Evolutionary conservation across 2,113 vertebrate genomes (phyloP).

Genomic region (Urocynchramus pylzowi): DNA sequence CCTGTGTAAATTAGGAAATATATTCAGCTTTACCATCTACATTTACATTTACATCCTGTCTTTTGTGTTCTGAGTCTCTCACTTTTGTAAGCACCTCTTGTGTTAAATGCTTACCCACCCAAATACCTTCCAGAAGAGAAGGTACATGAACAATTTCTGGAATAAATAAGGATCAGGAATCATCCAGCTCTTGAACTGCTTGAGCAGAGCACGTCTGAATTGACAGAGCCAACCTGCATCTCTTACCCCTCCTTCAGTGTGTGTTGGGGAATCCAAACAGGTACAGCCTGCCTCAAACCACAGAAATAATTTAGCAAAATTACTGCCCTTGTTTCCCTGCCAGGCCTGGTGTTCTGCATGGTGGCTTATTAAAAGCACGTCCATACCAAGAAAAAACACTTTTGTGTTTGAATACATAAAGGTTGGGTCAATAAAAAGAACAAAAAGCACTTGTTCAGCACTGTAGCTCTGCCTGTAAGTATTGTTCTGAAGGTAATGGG

Average conservation of each 20-base stretch:
- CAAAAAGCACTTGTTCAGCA: background rate
- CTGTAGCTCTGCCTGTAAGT: background rate
- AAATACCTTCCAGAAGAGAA: background rate
- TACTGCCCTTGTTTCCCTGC: background rate
- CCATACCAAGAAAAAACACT: background rate
- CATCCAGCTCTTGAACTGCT: background rate
- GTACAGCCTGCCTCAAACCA: background rate
- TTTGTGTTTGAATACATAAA: background rate
- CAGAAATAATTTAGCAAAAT: background rate
- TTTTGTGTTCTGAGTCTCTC: background rate
- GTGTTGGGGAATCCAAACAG: background rate
- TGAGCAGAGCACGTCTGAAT: background rate
- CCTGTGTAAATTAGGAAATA: background rate
- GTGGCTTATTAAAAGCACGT: background rate
- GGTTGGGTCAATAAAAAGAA: background rate
- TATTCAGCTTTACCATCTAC: background rate
- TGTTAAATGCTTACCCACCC: background rate
- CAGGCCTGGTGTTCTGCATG: background rate
- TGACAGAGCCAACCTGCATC: background rate
- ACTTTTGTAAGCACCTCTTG: background rate
- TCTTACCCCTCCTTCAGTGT: background rate
- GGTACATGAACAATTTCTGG: background rate
- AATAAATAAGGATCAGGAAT: background rate
- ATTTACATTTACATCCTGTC: background rate
- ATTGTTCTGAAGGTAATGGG: background rate